These are phyloP conservation scores for Proterorhinus semilunaris DNA, from an alignment of 2,113 vertebrate species.

Conservation along the genomic window DNA sequence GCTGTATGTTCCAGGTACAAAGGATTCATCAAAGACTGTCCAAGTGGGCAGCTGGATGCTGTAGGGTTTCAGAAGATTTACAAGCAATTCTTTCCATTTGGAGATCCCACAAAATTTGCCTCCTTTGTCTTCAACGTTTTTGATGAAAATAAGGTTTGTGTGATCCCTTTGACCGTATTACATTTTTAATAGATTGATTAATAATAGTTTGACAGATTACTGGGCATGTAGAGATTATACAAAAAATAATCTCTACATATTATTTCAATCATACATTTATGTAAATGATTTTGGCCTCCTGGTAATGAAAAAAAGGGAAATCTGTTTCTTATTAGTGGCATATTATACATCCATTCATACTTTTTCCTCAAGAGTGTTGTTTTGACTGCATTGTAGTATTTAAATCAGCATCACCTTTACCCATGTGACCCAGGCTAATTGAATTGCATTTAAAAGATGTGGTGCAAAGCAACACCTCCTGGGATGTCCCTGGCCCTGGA, in stretches of 20 bases:
- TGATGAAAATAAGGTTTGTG: constrained; percentile 91
- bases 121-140: constrained; percentile 98
- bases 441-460: constrained; percentile 13
- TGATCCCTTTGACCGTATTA: constrained; percentile 3
- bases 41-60: constrained; percentile 91
- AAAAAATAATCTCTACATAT: too few species aligned
- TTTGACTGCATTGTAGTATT: constrained; percentile 6
- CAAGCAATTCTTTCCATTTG: constrained; percentile 96
- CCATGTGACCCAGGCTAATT: constrained; percentile 27
- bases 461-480: constrained; percentile 22
- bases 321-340: too few species aligned
- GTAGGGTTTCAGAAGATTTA: constrained; percentile 97
- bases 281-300: too few species aligned
- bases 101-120: constrained; percentile 95
- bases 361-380: constrained; percentile 3
- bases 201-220: background rate
- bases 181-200: background rate
- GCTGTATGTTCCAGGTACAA: constrained; percentile 83
- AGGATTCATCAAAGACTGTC: constrained; percentile 96
- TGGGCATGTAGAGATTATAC: too few species aligned
- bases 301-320: too few species aligned
- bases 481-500: constrained; percentile 26
- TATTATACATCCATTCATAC: background rate
- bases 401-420: constrained; percentile 4
- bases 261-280: too few species aligned